These are phyloP conservation scores for Agrochola macilenta DNA, from an alignment of 2,888 invertebrate species.

Conservation along the genomic window DNA sequence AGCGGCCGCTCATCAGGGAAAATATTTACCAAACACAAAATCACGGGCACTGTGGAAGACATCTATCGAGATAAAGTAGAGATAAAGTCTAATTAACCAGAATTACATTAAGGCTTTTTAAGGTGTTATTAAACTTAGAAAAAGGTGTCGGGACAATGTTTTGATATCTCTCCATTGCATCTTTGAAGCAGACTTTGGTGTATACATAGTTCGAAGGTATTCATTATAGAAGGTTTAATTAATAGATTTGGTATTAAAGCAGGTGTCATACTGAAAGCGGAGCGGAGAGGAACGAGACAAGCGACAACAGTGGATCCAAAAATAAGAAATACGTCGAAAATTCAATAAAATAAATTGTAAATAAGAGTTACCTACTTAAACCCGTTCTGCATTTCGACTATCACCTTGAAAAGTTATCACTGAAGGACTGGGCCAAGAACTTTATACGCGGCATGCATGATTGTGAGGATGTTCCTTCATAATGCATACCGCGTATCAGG, in stretches of 20 bases:
- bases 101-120: slow-evolving; percentile 78
- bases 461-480: not conserved
- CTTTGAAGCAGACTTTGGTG: slow-evolving; percentile 27
- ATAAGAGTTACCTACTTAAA: not conserved
- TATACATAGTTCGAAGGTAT: slow-evolving; percentile 22
- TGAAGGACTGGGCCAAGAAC: slow-evolving; percentile 15
- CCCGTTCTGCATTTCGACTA: not conserved
- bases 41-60: slow-evolving; percentile 78
- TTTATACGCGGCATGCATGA: slow-evolving; percentile 28
- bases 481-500: slow-evolving; percentile 23
- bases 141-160: slow-evolving; percentile 59
- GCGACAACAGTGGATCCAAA: not conserved
- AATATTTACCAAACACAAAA: slow-evolving; percentile 87
- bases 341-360: too few species aligned
- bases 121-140: slow-evolving; percentile 73
- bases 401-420: slow-evolving; percentile 26
- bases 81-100: slow-evolving; percentile 87
- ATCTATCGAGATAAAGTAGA: slow-evolving; percentile 79
- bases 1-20: slow-evolving; percentile 80
- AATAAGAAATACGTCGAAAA: not conserved
- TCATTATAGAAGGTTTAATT: too few species aligned
- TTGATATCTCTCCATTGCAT: slow-evolving; percentile 54
- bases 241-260: slow-evolving; percentile 16
- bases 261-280: not conserved
- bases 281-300: not conserved